Evolutionary conservation across 2,113 vertebrate species (phyloP), one percentile per base, ranked within the genome.

Genomic region (Corythoichthys intestinalis): DNA sequence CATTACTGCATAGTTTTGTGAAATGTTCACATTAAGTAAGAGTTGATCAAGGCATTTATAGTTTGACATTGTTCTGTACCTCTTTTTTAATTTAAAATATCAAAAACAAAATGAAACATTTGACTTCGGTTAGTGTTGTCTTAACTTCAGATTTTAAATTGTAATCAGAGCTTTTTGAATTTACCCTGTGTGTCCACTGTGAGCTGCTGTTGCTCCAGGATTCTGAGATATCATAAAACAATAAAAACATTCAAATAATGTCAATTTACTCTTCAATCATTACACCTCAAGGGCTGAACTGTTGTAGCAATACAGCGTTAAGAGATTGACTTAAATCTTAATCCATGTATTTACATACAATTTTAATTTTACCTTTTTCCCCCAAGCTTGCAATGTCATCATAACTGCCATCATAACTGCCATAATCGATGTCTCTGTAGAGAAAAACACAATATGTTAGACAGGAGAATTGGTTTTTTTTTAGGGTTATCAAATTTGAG

Each of bases 331-430:
- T 11, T 35, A 20, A 4, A 12, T 34, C 2, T 56, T 56, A 53
- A 20, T 53, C n/a, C 17, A n/a, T 53, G n/a, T 14, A 10, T 38
- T 2, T 61, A n/a, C 14, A 41, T 14, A 48, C 4, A 3, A 37
- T 38, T 52, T 50, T 50, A 5, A 17, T 39, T 53, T 77, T 83
- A 90, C 89, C 87, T 34, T 72, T 83, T 10, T 74, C 85, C 59
- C 86, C 87, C 66, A 73, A 81, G 74, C 65, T 85, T 54, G 48
- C 86, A 7, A 93, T 85, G 60, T 93, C 92, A 37, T 93, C 92
- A 7, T 93, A 93, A 0, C 81, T 83, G 14, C 90, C 85, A 49
- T 86, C 74, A n/a, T 75, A 38, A 0, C 88, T 84, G 0, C 85
- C 84, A 12, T 44, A 7, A 44, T 44, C 9, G 41, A 70, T 11